Percentiles rank a stretch among this genome's conserved stretches.
Conservation (phyloP, 1,140 invertebrate genomes). For the Drosophila pruinosa region DNA sequence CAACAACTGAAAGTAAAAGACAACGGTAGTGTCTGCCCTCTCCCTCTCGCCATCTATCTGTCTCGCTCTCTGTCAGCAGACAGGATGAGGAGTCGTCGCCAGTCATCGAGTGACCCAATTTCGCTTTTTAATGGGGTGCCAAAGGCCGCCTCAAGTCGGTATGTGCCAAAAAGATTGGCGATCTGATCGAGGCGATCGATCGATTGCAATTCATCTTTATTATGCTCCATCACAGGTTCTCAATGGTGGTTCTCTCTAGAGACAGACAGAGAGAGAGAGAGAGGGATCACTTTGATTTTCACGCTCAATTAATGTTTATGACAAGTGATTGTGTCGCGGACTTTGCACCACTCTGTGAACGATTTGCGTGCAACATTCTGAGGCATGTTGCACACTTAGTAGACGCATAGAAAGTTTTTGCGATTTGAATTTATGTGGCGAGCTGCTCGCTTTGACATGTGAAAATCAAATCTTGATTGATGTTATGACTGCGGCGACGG, state of each 20-base stretch:
- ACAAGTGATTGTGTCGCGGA: constrained; percentile 73
- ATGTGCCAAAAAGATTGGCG: constrained; percentile 49
- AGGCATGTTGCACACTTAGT: constrained; percentile 48
- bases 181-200: constrained; percentile 19
- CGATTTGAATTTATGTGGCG: constrained; percentile 70
- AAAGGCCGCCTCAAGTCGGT: constrained; percentile 57
- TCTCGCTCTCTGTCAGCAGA: constrained; percentile 10
- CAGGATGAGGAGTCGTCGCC: constrained; percentile 55
- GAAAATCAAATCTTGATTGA: constrained; percentile 78
- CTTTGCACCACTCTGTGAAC: neutral
- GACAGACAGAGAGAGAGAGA: neutral
- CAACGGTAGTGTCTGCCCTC: neutral
- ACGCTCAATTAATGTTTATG: constrained; percentile 78
- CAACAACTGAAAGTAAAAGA: constrained; percentile 77
- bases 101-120: constrained; percentile 64
- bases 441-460: constrained; percentile 54
- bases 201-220: constrained; percentile 71
- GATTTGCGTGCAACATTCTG: constrained; percentile 24
- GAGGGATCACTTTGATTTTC: constrained; percentile 49
- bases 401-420: constrained; percentile 59
- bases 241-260: neutral
- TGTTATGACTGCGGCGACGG: constrained; percentile 52
- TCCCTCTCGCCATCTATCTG: neutral
- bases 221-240: constrained; percentile 44
- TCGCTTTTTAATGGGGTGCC: constrained; percentile 77